Conservation (phyloP, 2,888 invertebrate species). For the Diarsia mendica region DNA sequence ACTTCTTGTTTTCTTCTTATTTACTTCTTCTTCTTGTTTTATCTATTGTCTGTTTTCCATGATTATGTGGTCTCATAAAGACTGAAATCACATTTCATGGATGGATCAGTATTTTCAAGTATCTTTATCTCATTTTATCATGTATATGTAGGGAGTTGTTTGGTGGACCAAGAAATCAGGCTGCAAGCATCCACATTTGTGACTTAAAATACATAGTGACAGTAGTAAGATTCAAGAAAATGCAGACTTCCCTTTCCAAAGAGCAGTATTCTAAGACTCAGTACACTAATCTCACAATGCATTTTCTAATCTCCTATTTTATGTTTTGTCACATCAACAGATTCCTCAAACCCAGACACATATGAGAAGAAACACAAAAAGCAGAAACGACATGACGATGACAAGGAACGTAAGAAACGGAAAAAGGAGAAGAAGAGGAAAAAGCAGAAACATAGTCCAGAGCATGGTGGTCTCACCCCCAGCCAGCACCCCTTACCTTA, state of each 20-base stretch:
- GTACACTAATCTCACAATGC: not conserved
- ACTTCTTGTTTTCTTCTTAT: too few relatives aligned
- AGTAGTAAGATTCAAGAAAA: not conserved
- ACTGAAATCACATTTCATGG: not conserved
- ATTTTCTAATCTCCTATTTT: not conserved
- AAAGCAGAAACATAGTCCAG: slow-evolving; percentile 98
- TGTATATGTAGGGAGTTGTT: not conserved
- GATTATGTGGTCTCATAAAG: not conserved
- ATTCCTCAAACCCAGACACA: slow-evolving; percentile 93
- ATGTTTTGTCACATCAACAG: slow-evolving; percentile 73
- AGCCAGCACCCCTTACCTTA: slow-evolving; percentile 85
- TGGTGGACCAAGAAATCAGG: not conserved
- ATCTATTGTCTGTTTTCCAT: not conserved
- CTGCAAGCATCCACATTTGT: not conserved
- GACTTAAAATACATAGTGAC: not conserved
- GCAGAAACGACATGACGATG: slow-evolving; percentile 97
- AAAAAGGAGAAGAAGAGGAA: slow-evolving; percentile 99
- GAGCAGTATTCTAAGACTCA: not conserved
- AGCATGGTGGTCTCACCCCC: slow-evolving; percentile 92
- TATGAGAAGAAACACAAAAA: slow-evolving; percentile 99
- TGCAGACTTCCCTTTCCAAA: not conserved
- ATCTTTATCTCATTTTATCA: not conserved
- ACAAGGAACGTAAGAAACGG: slow-evolving; percentile 97
- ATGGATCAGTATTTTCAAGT: not conserved
- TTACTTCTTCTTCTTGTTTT: too few relatives aligned